Conservation (phyloP, 2,113 vertebrate genomes). For the Oryzias celebensis region DNA sequence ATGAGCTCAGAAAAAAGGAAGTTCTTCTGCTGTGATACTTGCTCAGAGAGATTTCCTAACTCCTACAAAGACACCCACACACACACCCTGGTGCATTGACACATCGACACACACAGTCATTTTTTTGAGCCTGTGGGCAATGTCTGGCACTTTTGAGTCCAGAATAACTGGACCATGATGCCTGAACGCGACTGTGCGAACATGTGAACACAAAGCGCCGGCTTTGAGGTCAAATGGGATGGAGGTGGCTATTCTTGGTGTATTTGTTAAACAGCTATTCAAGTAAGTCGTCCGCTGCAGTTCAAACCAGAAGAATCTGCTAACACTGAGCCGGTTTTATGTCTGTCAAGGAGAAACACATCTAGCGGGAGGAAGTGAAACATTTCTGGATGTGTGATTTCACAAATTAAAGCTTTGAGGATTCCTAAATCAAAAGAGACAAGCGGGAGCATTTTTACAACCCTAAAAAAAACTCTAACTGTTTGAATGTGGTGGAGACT, state of each 20-base stretch:
- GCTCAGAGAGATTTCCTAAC: conserved; percentile 4
- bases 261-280: conserved; percentile 38
- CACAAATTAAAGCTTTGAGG: conserved; percentile 11
- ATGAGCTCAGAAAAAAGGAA: too few relatives aligned
- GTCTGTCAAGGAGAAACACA: conserved; percentile 4
- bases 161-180: conserved; percentile 22
- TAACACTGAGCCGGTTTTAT: conserved; percentile 25
- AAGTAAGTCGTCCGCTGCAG: conserved; percentile 34
- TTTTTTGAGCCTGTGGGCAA: conserved; percentile 26
- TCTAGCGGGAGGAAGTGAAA: conserved; percentile 17
- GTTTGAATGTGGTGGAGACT: conserved; percentile 7
- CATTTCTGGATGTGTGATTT: conserved; percentile 12
- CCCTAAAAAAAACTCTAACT: conserved; percentile 4
- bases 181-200: conserved; percentile 32
- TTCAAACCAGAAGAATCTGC: conserved; percentile 24
- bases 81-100: conserved; percentile 5
- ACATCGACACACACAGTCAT: neutral
- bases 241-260: conserved; percentile 44
- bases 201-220: conserved; percentile 24
- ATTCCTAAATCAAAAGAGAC: conserved; percentile 8
- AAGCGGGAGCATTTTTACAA: conserved; percentile 15
- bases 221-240: conserved; percentile 53
- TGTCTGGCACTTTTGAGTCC: conserved; percentile 38
- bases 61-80: conserved; percentile 13
- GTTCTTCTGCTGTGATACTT: neutral